Base-by-base conservation (phyloP, 2,113 vertebrate genomes). In the Phalacrocorax carbo region DNA sequence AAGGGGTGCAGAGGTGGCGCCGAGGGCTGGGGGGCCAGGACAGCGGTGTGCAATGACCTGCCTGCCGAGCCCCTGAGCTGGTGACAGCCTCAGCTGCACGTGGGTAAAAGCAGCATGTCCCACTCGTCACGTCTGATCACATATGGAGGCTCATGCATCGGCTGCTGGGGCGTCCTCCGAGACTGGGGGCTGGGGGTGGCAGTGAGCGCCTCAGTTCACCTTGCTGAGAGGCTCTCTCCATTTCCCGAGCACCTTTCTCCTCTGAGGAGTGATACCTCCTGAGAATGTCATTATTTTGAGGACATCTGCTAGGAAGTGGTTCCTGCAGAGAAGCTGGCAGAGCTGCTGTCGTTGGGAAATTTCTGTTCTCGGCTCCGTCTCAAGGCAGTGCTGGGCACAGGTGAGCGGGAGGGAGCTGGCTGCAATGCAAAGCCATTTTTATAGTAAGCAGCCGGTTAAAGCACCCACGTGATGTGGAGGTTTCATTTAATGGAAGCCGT, bases 131-230 rank as follows among this genome's bases (percentile, higher is more conserved):
- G 61, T 9, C 44, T 15, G 30, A 30, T 26, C 19, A 34, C 64
- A 25, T 36, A 0, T 0, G 25, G 40, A 42, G 21, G 8, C n/a
- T 27, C 1, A 1, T 10, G 2, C 1, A 1, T 5, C 7, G 65
- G 48, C 2, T 4, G 16, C 14, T 8, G 52, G 48, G 10, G 19
- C 14, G 60, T 40, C n/a, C 55, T 64, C 15, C 2, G 6, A 9
- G 48, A 2, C 2, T 3, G 11, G 19, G 70, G 46, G 22, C 40
- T 55, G 65, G 4, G 40, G n/a, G 6, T 14, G 42, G 62, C 77
- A 51, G 36, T 3, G 3, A 10, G n/a, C 3, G 1, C 30, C 55
- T 58, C 55, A 2, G 11, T 32, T 32, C 6, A 70, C 48, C 30
- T 22, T 22, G 12, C 88, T 13, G 23, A 34, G 54, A 34, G 42